Conservation (phyloP, 2,797 vertebrate genomes). For the Gallirallus australis region DNA sequence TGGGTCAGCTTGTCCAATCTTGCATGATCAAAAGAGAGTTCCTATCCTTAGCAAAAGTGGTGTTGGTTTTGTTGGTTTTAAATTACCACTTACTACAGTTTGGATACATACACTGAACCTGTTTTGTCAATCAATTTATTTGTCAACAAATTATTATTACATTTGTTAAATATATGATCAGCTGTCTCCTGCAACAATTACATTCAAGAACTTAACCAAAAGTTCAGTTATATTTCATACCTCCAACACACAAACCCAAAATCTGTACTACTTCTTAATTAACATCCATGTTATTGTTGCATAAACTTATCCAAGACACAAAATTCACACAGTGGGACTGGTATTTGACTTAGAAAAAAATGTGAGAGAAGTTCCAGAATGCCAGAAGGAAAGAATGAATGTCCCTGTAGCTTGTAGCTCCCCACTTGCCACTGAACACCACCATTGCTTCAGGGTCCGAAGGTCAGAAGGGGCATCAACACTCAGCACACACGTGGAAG, state of each 20-base stretch:
- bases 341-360: neutral
- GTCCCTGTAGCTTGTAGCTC: neutral
- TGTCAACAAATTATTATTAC: neutral
- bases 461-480: neutral
- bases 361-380: neutral
- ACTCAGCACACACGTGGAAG: neutral
- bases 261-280: neutral
- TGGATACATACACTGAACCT: neutral
- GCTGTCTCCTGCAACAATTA: neutral
- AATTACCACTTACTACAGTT: neutral
- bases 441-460: neutral
- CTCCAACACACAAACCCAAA: neutral
- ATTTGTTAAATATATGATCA: neutral
- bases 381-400: neutral
- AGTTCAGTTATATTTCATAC: neutral
- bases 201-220: neutral
- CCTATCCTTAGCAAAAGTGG: neutral
- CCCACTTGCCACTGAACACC: neutral
- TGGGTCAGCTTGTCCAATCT: neutral
- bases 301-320: neutral
- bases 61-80: neutral
- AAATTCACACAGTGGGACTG: neutral
- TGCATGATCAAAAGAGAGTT: neutral
- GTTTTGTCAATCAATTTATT: neutral
- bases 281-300: accelerated